Conservation (phyloP, 2,888 invertebrate genomes). For the Oxyteleia sp. region DNA sequence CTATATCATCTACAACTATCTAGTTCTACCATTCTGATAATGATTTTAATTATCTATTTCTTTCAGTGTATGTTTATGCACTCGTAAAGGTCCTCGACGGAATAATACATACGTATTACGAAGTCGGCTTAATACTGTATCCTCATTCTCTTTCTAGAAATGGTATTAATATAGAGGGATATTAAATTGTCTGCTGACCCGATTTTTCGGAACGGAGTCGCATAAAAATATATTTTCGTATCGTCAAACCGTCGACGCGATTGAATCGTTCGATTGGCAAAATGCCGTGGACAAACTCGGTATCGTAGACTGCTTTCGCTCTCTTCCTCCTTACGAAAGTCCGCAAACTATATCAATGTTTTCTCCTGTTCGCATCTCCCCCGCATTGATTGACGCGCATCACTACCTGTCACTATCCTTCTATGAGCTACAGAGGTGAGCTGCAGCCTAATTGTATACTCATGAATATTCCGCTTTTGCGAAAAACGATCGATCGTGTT, state of each 20-base stretch:
- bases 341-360: slow-evolving; percentile 85
- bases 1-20: no score
- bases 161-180: slow-evolving; percentile 37
- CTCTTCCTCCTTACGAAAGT: slow-evolving; percentile 76
- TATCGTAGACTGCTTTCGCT: slow-evolving; percentile 73
- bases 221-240: slow-evolving; percentile 55
- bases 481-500: slow-evolving; percentile 73
- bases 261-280: slow-evolving; percentile 63
- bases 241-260: slow-evolving; percentile 35
- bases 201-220: slow-evolving; percentile 34
- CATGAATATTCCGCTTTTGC: slow-evolving; percentile 82
- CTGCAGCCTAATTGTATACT: slow-evolving; percentile 84
- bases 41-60: no score
- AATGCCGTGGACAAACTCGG: slow-evolving; percentile 71
- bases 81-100: slow-evolving; percentile 23
- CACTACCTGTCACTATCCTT: slow-evolving; percentile 86
- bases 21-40: no score
- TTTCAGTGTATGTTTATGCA: slow-evolving; percentile 49
- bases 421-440: slow-evolving; percentile 87
- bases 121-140: slow-evolving; percentile 27
- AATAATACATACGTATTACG: slow-evolving; percentile 18
- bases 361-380: slow-evolving; percentile 87
- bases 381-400: slow-evolving; percentile 86
- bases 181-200: slow-evolving; percentile 58
- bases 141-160: no score